Conservation (phyloP, 92 coral and sea anemone genomes). For the Porites rus region DNA sequence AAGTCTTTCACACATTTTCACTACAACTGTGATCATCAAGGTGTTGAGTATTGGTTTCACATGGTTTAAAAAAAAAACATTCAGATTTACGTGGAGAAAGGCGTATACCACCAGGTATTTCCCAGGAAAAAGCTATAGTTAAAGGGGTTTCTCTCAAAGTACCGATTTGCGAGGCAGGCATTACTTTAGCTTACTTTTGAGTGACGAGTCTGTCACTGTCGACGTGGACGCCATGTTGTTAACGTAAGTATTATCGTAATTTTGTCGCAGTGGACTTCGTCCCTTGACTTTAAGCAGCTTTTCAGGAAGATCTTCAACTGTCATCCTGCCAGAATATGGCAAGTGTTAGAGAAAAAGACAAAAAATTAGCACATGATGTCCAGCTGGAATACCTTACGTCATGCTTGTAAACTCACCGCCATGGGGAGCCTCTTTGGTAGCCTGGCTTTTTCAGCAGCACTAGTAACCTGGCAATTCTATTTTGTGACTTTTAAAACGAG, state of each 20-base stretch:
- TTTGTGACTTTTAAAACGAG: no score
- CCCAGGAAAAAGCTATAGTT: not conserved
- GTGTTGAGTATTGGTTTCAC: not conserved
- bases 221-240: slow-evolving; percentile 28
- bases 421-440: not conserved
- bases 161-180: not conserved
- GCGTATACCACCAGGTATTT: not conserved
- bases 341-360: slow-evolving; percentile 7
- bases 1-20: no score
- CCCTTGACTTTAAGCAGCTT: slow-evolving; percentile 37
- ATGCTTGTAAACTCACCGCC: slow-evolving; percentile 28
- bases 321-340: slow-evolving; percentile 29
- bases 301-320: not conserved
- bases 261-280: slow-evolving; percentile 55
- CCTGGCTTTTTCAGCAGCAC: slow-evolving; percentile 9
- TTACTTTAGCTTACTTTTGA: slow-evolving; percentile 14
- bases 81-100: not conserved
- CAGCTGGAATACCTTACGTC: slow-evolving; percentile 33
- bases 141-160: not conserved
- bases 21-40: no score
- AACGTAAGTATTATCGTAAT: slow-evolving; percentile 13
- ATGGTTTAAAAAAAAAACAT: not conserved
- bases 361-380: not conserved
- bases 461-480: not conserved
- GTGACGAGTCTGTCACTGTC: not conserved